A percentile compares a stretch with the other conserved stretches of the same genome.
phyloP scores from a whole-genome alignment of 1,140 invertebrate species.

The Kradibia gibbosae region DNA sequence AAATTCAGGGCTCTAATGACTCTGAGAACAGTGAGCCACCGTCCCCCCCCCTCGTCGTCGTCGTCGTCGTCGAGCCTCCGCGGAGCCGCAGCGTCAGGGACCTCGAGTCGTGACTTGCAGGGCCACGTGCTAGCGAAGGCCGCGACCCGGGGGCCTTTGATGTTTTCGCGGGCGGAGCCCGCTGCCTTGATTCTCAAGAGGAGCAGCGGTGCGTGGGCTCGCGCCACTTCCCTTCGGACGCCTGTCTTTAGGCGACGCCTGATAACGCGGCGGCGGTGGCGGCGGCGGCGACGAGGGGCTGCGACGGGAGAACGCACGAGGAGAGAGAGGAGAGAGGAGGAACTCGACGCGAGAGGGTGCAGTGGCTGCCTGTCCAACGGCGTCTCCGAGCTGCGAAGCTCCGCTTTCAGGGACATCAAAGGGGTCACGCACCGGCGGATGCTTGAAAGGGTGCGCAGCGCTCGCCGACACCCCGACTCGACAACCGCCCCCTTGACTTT shows the following conservation, averaged over 20 bases:
- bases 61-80: background rate
- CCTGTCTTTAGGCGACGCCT: no score
- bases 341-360: no score
- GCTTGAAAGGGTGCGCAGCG: no score
- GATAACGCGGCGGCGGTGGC: no score
- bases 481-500: background rate
- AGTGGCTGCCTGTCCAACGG: no score
- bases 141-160: conserved; percentile 54
- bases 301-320: no score
- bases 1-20: conserved; percentile 46
- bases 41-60: background rate
- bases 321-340: background rate
- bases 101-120: background rate
- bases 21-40: conserved; percentile 16
- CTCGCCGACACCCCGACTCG: background rate
- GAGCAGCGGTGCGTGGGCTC: background rate
- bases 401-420: conserved; percentile 36
- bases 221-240: background rate
- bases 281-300: no score
- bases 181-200: no score
- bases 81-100: background rate
- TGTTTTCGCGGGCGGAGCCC: conserved; percentile 16
- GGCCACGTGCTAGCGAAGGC: background rate
- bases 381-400: background rate
- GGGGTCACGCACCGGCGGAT: no score